Percentiles rank a stretch among this genome's conserved stretches.
Conservation (phyloP, 2,113 vertebrate genomes). For the Chaetura pelagica region DNA sequence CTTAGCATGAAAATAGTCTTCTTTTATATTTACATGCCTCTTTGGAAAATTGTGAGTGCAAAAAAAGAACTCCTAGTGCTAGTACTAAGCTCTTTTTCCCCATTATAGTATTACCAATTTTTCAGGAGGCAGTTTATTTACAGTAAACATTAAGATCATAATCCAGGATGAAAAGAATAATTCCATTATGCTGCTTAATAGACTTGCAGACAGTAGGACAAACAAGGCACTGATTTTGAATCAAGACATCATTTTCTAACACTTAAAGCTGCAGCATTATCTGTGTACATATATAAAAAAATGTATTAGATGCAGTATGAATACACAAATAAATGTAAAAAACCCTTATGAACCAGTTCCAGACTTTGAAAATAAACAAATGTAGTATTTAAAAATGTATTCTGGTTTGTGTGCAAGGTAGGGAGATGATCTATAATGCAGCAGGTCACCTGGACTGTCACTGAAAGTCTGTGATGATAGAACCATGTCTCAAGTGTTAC, state of each 20-base stretch:
- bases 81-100: fast-evolving
- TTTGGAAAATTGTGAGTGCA: background rate
- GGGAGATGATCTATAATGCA: background rate
- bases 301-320: background rate
- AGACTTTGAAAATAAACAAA: background rate
- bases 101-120: background rate
- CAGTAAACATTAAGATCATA: background rate
- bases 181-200: background rate
- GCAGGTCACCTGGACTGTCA: background rate
- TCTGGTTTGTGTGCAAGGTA: fast-evolving
- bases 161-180: background rate
- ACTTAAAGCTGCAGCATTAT: background rate
- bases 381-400: background rate
- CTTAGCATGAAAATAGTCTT: background rate
- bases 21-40: background rate
- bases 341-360: background rate
- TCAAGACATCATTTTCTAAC: background rate
- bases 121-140: background rate
- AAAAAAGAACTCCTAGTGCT: background rate
- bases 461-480: background rate
- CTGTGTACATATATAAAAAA: background rate
- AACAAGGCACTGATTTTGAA: background rate
- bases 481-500: background rate
- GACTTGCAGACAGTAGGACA: background rate
- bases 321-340: background rate